A percentile compares a stretch with the other conserved stretches of the same genome.
Conservation (phyloP, 2,113 vertebrate species). For the Numida meleagris region DNA sequence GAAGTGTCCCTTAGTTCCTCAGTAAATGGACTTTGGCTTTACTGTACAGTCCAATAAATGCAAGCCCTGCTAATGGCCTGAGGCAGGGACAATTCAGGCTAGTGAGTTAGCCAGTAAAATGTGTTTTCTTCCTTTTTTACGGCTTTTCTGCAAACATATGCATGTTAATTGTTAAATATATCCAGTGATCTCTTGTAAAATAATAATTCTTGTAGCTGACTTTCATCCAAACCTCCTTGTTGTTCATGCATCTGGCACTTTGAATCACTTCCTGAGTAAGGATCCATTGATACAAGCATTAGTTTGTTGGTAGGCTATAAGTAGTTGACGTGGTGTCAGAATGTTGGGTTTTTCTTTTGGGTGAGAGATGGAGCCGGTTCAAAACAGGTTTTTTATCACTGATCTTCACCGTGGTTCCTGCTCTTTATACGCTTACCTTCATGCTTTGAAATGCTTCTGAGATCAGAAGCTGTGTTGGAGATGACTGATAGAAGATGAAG, state of each 20-base stretch:
- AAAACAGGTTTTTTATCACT: not conserved
- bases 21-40: not conserved
- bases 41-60: not conserved
- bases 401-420: not conserved
- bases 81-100: not conserved
- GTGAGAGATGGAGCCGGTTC: not conserved
- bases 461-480: not conserved
- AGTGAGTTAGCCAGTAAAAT: not conserved
- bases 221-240: not conserved
- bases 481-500: not conserved
- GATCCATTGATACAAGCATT: not conserved
- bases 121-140: rapidly evolving
- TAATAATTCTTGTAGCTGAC: not conserved
- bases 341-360: not conserved
- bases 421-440: not conserved
- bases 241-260: not conserved
- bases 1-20: not conserved
- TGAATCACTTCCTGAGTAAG: not conserved
- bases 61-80: not conserved
- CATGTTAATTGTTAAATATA: not conserved
- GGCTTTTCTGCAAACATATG: not conserved
- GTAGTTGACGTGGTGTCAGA: not conserved
- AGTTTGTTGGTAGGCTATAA: not conserved
- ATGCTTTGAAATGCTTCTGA: not conserved
- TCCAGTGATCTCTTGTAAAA: not conserved